Base-by-base conservation (phyloP, 2,113 vertebrate species). In the Rousettus leschenaultii region DNA sequence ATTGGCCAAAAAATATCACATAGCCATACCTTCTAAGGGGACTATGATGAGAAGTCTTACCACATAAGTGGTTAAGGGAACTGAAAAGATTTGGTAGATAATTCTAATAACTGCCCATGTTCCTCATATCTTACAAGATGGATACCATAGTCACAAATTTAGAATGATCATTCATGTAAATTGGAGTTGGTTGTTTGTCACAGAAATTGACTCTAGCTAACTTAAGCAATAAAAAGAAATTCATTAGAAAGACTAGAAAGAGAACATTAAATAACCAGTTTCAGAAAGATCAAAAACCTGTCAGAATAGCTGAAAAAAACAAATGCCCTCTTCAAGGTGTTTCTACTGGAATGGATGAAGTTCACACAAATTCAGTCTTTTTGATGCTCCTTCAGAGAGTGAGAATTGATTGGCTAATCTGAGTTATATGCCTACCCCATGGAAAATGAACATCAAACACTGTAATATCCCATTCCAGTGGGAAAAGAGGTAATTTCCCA, bases 181-280 rank as follows among this genome's bases (percentile, higher is more conserved):
- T 74, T 66, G 86, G 55, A 26, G 18, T 43, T 75, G 55, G 89
- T 80, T 75, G 14, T 43, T 84, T 80, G 38, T 21, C 89, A 48
- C 13, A 93, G 40, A 63, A 95, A 82, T 33, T 24, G 2, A 57
- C 55, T 63, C 48, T 35, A 71, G 21, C 40, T 74, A 90, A 85
- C n/a, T 91, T 71, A 86, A 30, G 4, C 86, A 91, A 91, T 82
- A 79, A 94, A 94, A 92, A 93, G 7, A 16, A 89, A 91, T 91
- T 86, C 40, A 88, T 57, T 70, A 33, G 82, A 83, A 68, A 21
- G 21, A 86, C 68, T 92, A n/a, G 91, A 95, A 95, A 63, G 77
- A 80, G n/a, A 94, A 91, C 21, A 68, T 48, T 74, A 85, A 83
- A 79, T 92, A 94, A 65, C 8, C 33, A 84, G 10, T 0, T 79